These are phyloP conservation scores for Ochotona princeps DNA, from an alignment of 2,113 vertebrate species.

Conservation along the genomic window DNA sequence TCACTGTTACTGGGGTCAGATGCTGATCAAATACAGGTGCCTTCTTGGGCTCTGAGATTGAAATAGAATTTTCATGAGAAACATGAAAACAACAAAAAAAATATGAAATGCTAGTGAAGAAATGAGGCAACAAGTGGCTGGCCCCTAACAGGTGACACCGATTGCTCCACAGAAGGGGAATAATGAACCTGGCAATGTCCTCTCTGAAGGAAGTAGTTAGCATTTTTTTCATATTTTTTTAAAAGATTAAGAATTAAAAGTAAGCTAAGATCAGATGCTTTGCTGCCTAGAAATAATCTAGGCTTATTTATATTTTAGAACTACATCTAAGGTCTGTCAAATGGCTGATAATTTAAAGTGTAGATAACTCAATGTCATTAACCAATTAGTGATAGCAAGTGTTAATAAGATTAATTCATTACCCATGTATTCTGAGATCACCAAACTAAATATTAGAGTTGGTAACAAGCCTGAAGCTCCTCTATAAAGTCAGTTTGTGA, in stretches of 20 bases:
- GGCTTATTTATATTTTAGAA: constrained; percentile 12
- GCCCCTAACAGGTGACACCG: background rate
- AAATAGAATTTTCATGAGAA: constrained; percentile 75
- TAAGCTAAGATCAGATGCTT: constrained; percentile 30
- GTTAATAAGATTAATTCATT: background rate
- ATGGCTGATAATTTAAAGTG: constrained; percentile 6
- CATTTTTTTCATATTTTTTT: background rate
- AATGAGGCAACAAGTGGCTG: background rate
- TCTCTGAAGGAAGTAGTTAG: background rate
- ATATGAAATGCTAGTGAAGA: constrained; percentile 29
- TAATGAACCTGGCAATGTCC: background rate
- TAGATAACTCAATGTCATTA: background rate
- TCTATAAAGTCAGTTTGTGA: background rate
- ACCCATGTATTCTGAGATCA: background rate
- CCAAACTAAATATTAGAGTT: background rate
- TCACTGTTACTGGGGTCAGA: constrained; percentile 89
- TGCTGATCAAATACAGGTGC: constrained; percentile 94
- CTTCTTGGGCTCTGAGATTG: constrained; percentile 91
- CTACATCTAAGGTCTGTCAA: background rate
- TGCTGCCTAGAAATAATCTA: background rate
- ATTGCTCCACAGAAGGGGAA: background rate
- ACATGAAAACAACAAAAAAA: constrained; percentile 15
- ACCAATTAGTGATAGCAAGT: background rate
- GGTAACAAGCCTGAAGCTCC: background rate
- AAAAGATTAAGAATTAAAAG: background rate